Base-by-base conservation (phyloP, 37 sponge, comb jelly and placozoan species). In the Geodia barretti region DNA sequence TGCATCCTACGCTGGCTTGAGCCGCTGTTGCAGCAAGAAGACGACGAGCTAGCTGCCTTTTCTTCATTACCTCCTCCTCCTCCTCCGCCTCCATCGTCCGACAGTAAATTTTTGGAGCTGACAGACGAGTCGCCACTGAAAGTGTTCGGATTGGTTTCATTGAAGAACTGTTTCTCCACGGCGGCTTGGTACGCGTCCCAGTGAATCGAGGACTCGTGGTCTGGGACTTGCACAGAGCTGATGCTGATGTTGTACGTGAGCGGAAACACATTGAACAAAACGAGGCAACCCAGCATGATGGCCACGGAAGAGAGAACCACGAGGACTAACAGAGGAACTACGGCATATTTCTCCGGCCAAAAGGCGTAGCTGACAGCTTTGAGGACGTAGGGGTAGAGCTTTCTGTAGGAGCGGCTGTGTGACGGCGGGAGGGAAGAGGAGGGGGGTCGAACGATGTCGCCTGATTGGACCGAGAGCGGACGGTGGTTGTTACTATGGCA, bases 161-260 rank as follows among this genome's bases (percentile, higher is more conserved):
- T 80, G 39, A 1, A 7, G 42, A 71, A 32, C 19, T 65, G 64
- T 5, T 36, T 39, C 11, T 5, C 32, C 20, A 20, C 20, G 0
- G 90, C 90, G 0, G 78, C 75, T 34, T 20, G 14, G 73, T 61
- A 64, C 24, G 92, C 84, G 43, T 92, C 92, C 83, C 81, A 91
- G 60, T 80, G 54, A 3, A 73, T 69, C 25, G 87, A 41, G 1
- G 88, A 70, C 0, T 34, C 43, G 71, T 87, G 88, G 73, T 78
- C 41, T 0, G 92, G 92, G n/a, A 83, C 83, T 62, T 79, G 70
- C 19, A 92, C 87, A 0, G 92, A 65, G 30, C 40, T 14, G 0
- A 92, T 26, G 34, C 34, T 62, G 24, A 92, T 30, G 41, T 92
- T 88, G 37, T 87, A 19, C 0, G 39, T 23, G 1, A 83, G 83